Evolutionary conservation across 2,888 invertebrate genomes (phyloP), one percentile per base, ranked within the genome.

Genomic region (Amphipyra berbera): DNA sequence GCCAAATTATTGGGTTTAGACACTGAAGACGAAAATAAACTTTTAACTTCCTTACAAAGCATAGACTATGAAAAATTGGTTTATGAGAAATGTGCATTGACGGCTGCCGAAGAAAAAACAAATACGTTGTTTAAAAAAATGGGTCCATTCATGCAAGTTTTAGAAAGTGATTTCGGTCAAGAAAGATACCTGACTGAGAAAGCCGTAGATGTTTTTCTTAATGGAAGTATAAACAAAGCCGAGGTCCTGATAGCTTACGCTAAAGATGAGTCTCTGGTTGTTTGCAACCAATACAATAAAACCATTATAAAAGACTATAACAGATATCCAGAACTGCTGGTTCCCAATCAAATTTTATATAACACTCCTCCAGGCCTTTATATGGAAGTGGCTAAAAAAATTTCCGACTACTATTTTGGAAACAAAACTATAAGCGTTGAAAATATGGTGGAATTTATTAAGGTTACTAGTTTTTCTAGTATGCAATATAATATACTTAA

Each of bases 91-190:
- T 48, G 58, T 33, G 35, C 45, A 6, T 48, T 72, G 0, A 12
- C 65, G 12, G 41, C 67, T 27, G 49, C n/a, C 4, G 42, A 68
- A 45, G 48, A 58, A 6, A 0, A 0, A 0, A 55, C 33, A 9
- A 49, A 56, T 21, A 46, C 53, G 13, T 7, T 60, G 4, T 50
- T 65, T 0, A 74, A 61, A 48, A 62, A 61, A 48, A 62, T 62
- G 49, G 15, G 14, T 6, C 13, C 35, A 14, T 73, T 67, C 21
- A 45, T 58, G 15, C 61, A 73, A 7, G 62, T 52, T 8, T n/a
- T 46, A 2, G 74, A 75, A 59, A 46, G 42, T 42, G 37, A 68
- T 6, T 69, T 59, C 45, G 68, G 71, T 6, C 44, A 72, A 38
- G 54, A 68, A 35, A 44, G 53, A 12, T 72, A 68, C 13, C 38